A percentile compares a stretch with the other conserved stretches of the same genome.
These are phyloP conservation scores for Hucho hucho DNA, from an alignment of 2,113 vertebrate species.

Conservation along the genomic window DNA sequence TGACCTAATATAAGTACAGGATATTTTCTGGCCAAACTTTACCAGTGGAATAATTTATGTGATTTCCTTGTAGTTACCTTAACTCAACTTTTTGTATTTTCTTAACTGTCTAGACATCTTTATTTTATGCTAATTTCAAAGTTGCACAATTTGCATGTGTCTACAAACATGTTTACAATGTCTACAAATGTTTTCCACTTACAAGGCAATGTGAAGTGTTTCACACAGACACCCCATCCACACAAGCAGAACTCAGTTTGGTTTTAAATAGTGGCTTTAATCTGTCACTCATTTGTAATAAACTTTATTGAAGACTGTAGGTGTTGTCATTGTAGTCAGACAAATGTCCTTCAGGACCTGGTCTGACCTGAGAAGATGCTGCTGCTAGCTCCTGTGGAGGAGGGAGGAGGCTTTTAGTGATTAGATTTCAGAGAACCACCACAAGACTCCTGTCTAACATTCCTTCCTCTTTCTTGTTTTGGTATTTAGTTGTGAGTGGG, in stretches of 20 bases:
- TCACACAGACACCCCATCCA: not conserved
- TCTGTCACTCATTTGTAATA: not conserved
- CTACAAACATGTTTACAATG: too few relatives aligned
- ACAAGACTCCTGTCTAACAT: not conserved
- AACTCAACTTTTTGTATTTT: not conserved
- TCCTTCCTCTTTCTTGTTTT: not conserved
- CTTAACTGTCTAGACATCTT: not conserved
- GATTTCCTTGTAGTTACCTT: not conserved
- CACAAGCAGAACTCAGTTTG: not conserved
- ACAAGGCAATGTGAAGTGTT: not conserved
- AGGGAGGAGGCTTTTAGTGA: not conserved
- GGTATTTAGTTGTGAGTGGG: too few relatives aligned
- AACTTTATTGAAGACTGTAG: constrained; percentile 3
- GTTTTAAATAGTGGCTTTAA: not conserved
- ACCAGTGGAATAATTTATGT: too few relatives aligned
- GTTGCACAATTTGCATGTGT: too few relatives aligned
- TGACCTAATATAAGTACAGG: not conserved
- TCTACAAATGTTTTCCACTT: too few relatives aligned
- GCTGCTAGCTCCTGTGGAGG: not conserved
- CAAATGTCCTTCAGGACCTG: not conserved
- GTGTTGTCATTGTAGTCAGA: constrained; percentile 9
- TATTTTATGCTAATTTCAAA: not conserved
- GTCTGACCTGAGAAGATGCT: not conserved
- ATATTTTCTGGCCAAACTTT: too few relatives aligned
- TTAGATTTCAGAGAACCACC: not conserved